These are phyloP conservation scores for Ageneiosus marmoratus DNA, from an alignment of 2,113 vertebrate genomes.

Conservation along the genomic window DNA sequence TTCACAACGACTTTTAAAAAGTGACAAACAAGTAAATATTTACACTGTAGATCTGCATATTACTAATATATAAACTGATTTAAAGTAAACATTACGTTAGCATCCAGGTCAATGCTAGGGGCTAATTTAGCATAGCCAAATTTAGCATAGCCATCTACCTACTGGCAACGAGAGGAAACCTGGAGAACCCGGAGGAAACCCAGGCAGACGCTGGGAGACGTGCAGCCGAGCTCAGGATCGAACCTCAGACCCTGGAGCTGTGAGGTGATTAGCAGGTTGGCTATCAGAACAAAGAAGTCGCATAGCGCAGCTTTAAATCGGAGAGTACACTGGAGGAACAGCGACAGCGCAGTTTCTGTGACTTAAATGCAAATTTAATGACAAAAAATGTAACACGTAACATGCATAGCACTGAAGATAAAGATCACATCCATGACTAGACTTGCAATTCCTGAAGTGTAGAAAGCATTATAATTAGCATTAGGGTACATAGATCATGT, in stretches of 20 bases:
- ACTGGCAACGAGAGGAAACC: not conserved
- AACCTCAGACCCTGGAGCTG: too few species aligned
- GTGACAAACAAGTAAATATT: constrained; percentile 17
- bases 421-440: too few species aligned
- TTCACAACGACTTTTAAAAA: constrained; percentile 27
- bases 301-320: not conserved
- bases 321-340: not conserved
- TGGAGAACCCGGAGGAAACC: not conserved
- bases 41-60: not conserved
- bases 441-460: too few species aligned
- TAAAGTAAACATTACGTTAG: not conserved
- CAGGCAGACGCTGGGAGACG: too few species aligned
- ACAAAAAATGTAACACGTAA: too few species aligned
- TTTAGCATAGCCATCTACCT: not conserved
- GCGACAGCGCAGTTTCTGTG: not conserved
- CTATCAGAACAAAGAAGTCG: not conserved
- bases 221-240: not conserved
- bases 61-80: too few species aligned
- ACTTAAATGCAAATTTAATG: not conserved
- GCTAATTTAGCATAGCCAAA: too few species aligned
- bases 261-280: not conserved
- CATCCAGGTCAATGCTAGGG: too few species aligned
- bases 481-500: too few species aligned
- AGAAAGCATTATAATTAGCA: too few species aligned
- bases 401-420: too few species aligned